Conservation (phyloP, 2,113 vertebrate genomes). For the Zapornia atra region DNA sequence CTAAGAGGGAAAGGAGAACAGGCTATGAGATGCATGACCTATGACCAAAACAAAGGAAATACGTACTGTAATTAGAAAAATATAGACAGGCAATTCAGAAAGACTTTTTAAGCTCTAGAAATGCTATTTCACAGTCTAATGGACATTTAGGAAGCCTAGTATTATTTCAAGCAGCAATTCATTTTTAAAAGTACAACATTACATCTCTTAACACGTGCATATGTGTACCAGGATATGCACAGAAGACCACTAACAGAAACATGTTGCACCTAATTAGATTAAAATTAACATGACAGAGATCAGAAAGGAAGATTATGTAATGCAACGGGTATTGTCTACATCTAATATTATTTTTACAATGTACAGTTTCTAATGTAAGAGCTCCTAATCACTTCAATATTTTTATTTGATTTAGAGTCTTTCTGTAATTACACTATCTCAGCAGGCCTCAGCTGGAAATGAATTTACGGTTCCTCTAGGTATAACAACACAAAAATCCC, state of each 20-base stretch:
- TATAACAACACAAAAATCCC: constrained; percentile 14
- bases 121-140: neutral
- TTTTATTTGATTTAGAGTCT: neutral
- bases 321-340: neutral
- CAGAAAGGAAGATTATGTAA: neutral
- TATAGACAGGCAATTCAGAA: neutral
- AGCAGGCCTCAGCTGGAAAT: neutral
- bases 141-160: neutral
- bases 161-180: neutral
- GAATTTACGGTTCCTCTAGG: neutral
- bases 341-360: neutral
- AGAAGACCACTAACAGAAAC: neutral
- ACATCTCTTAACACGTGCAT: neutral
- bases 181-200: neutral
- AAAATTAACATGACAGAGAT: neutral
- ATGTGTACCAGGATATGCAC: neutral
- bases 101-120: neutral
- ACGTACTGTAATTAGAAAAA: neutral
- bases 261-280: neutral
- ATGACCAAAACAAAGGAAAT: neutral
- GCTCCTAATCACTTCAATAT: neutral
- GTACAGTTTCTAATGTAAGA: neutral
- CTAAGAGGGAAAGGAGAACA: neutral
- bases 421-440: neutral
- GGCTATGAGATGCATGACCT: neutral